These are phyloP conservation scores for Cephus pygmeus DNA, from an alignment of 2,888 invertebrate genomes.

Conservation along the genomic window DNA sequence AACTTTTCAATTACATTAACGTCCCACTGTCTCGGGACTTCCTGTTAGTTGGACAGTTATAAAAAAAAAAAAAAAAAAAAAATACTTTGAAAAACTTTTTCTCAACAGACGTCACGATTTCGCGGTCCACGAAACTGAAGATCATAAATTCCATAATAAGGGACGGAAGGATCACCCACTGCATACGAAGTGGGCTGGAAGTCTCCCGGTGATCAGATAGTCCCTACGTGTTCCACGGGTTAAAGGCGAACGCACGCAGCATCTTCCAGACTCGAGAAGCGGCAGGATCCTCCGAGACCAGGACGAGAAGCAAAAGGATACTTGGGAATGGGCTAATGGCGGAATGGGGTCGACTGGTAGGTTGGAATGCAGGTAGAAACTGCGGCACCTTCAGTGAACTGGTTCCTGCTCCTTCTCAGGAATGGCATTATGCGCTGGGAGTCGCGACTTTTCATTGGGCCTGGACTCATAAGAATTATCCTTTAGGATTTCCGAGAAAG, in stretches of 20 bases:
- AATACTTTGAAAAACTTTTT: neutral
- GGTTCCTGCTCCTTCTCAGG: neutral
- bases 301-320: neutral
- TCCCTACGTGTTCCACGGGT: neutral
- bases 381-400: slow-evolving; percentile 30
- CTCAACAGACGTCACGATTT: neutral
- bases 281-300: neutral
- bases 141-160: neutral
- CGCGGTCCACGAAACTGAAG: neutral
- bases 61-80: slow-evolving; percentile 1
- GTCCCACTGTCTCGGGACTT: neutral
- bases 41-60: slow-evolving; percentile 6
- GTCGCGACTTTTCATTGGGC: neutral
- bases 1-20: neutral
- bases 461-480: neutral
- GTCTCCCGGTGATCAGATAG: neutral
- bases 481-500: neutral
- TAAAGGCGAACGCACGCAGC: neutral
- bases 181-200: neutral
- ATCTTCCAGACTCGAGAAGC: neutral
- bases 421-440: neutral
- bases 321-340: slow-evolving; percentile 52
- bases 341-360: slow-evolving; percentile 60
- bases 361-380: slow-evolving; percentile 60
- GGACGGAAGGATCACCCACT: neutral